Conservation (phyloP, 2,888 invertebrate genomes). For the Platycnemis pennipes region DNA sequence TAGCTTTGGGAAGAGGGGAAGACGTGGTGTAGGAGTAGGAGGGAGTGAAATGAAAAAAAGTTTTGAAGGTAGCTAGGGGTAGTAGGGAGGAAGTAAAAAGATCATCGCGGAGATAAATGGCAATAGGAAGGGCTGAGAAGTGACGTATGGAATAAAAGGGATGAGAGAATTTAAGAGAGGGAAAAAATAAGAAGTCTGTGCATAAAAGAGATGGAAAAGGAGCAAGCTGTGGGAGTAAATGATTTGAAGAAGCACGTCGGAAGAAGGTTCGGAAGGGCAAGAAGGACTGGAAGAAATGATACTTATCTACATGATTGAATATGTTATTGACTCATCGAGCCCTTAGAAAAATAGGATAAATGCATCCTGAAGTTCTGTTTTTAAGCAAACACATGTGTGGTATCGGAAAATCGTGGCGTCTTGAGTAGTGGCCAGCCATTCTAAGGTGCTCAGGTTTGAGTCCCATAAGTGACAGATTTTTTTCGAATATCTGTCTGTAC, state of each 20-base stretch:
- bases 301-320: too few species aligned
- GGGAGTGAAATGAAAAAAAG: not conserved
- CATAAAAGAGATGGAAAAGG: not conserved
- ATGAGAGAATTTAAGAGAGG: not conserved
- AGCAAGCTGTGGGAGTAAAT: not conserved
- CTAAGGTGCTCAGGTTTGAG: too few species aligned
- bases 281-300: not conserved
- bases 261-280: not conserved
- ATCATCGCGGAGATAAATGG: not conserved
- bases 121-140: not conserved
- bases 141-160: not conserved
- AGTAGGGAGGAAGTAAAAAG: not conserved
- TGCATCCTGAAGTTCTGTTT: too few species aligned
- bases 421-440: too few species aligned
- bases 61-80: not conserved
- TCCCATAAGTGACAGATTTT: too few species aligned
- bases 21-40: not conserved
- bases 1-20: not conserved
- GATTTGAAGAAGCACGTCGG: not conserved
- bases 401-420: too few species aligned
- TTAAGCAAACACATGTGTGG: too few species aligned
- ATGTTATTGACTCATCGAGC: too few species aligned
- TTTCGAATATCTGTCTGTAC: too few species aligned
- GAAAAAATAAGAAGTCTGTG: not conserved
- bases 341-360: too few species aligned